These are phyloP conservation scores for Mermis nigrescens DNA, from an alignment of 2,888 invertebrate species.

Conservation along the genomic window DNA sequence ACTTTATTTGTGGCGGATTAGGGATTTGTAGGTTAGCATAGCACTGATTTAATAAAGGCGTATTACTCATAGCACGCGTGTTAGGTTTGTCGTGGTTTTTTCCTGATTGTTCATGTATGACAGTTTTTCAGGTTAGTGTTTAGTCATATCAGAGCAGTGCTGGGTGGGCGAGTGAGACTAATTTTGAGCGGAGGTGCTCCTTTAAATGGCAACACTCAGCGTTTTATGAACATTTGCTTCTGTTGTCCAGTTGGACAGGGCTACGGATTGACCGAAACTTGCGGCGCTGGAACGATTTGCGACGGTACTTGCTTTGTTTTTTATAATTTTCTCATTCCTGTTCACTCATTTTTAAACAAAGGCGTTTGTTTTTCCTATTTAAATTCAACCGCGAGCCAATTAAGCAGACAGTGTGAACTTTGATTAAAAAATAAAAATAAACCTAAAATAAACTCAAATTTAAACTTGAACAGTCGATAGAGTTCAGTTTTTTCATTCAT, in stretches of 20 bases:
- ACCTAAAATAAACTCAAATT: background rate
- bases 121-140: conserved; percentile 44
- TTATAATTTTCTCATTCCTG: too few relatives aligned
- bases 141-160: conserved; percentile 47
- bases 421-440: background rate
- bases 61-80: too few relatives aligned
- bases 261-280: conserved; percentile 90
- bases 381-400: too few relatives aligned
- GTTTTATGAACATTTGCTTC: conserved; percentile 72
- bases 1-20: too few relatives aligned
- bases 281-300: conserved; percentile 54
- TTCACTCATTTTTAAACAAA: too few relatives aligned
- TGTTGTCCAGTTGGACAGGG: conserved; percentile 76
- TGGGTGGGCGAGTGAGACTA: conserved; percentile 71
- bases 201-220: conserved; percentile 77
- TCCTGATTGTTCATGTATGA: too few relatives aligned
- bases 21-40: too few relatives aligned
- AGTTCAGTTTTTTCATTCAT: too few relatives aligned
- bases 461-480: too few relatives aligned
- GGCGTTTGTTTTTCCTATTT: too few relatives aligned
- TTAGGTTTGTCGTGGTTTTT: too few relatives aligned
- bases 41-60: too few relatives aligned
- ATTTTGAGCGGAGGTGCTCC: conserved; percentile 88
- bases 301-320: conserved; percentile 19
- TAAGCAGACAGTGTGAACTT: background rate